Evolutionary conservation across 2,888 invertebrate genomes (phyloP).

Genomic region (Peribatodes rhomboidaria): DNA sequence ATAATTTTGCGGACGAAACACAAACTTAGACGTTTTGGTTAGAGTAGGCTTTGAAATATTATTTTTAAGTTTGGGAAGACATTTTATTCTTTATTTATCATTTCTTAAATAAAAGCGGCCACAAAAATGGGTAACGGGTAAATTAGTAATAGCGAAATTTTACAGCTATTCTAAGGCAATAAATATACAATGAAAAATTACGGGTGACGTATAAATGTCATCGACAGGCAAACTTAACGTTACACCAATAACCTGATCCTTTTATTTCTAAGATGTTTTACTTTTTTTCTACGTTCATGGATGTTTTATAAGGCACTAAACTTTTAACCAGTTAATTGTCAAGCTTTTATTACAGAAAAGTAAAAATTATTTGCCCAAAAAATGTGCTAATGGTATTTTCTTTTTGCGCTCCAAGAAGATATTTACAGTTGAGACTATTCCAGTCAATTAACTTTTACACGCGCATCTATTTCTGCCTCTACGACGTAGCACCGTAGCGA

Average conservation of each 20-base stretch:
- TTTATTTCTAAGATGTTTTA: too few relatives aligned
- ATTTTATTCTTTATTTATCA: not conserved
- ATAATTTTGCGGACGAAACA: conserved; percentile 24
- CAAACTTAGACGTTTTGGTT: conserved; percentile 10
- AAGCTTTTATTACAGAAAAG: too few relatives aligned
- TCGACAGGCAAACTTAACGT: too few relatives aligned
- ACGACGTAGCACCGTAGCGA: conserved; percentile 27
- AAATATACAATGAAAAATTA: too few relatives aligned
- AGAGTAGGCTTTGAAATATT: not conserved
- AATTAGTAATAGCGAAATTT: not conserved
- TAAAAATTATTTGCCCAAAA: too few relatives aligned
- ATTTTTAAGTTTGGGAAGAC: not conserved
- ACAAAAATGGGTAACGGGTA: not conserved
- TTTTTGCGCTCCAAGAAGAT: conserved; percentile 19
- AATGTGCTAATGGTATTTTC: conserved; percentile 8
- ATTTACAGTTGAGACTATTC: conserved; percentile 53
- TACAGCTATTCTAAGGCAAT: too few relatives aligned
- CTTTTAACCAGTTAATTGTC: too few relatives aligned
- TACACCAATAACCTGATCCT: too few relatives aligned
- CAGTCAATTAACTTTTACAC: conserved; percentile 62
- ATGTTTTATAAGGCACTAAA: too few relatives aligned
- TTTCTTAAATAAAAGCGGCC: not conserved
- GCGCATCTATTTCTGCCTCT: conserved; percentile 49
- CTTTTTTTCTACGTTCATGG: too few relatives aligned
- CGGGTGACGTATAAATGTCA: too few relatives aligned